These are phyloP conservation scores for Oostethus manadensis DNA, from an alignment of 2,113 vertebrate genomes.

Conservation along the genomic window DNA sequence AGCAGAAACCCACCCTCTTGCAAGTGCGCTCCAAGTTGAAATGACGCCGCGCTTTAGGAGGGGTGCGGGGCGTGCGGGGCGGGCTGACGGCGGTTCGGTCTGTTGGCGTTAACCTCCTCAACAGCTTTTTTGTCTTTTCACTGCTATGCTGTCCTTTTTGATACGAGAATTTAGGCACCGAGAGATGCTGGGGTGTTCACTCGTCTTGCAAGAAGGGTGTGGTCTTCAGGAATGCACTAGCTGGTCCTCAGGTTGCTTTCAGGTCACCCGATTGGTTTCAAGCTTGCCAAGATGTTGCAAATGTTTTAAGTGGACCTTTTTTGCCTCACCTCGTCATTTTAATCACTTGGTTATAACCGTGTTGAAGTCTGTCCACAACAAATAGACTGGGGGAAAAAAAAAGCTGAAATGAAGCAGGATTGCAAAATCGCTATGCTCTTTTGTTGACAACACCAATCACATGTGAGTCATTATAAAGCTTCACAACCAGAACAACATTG, in stretches of 20 bases:
- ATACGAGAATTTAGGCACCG: constrained; percentile 51
- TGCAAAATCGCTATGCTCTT: not conserved
- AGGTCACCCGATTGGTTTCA: constrained; percentile 43
- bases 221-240: constrained; percentile 24
- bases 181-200: constrained; percentile 33
- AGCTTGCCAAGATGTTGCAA: constrained; percentile 6
- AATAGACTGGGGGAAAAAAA: not conserved
- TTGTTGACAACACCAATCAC: too few relatives aligned
- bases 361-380: not conserved
- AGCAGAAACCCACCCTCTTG: constrained; percentile 88
- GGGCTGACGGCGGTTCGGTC: not conserved
- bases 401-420: too few relatives aligned
- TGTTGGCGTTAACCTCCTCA: constrained; percentile 50
- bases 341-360: constrained; percentile 28
- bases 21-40: constrained; percentile 80
- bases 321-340: constrained; percentile 40
- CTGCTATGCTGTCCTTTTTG: constrained; percentile 65
- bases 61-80: not conserved
- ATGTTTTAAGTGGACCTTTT: constrained; percentile 20
- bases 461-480: too few relatives aligned
- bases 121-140: constrained; percentile 65
- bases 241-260: constrained; percentile 63
- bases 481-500: too few relatives aligned
- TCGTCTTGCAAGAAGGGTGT: too few relatives aligned
- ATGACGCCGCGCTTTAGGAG: constrained; percentile 44